Evolutionary conservation across 1,140 invertebrate genomes (phyloP), one percentile per base, ranked within the genome.

Genomic region (Asobara japonica): DNA sequence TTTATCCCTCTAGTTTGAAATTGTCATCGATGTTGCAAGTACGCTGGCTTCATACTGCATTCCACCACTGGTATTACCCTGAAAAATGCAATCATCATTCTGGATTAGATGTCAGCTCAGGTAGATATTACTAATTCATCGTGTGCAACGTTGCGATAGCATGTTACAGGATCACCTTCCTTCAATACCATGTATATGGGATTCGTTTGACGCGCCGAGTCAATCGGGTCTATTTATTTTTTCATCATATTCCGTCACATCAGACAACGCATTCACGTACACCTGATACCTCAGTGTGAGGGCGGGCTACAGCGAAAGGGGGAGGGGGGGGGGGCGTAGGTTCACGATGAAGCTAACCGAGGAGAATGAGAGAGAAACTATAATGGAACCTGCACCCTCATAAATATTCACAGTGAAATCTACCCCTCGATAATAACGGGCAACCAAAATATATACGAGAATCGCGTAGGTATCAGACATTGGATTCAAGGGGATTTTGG

Each of bases 371-470:
- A 71, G 74, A 68, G 41, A 30, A 64, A 11, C 18, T 48, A 38
- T 33, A 61, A 22, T 62, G 45, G 69, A 27, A 72, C 48, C 71
- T 60, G 33, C 66, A 48, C 64, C 74, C 77, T 86, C 81, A 86
- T 87, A 82, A 83, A 86, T 87, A 87, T 87, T 87, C 83, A 86
- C 79, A 82, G 84, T 84, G 81, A 85, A 86, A 86, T 86, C 82
- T 85, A 86, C 79, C 81, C 82, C 79, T 84, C 84, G 82, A 86
- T 86, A 87, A 86, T 86, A 86, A 85, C 82, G 78, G 80, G 73
- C 74, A 77, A 79, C 76, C 74, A 84, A 84, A 82, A n/a, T n/a
- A n/a, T 82, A 81, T 82, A 80, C 77, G 78, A 77, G 71, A 75
- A 72, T 76, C 77, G 66, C 72, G 69, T 51, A n/a, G 45, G 45